A percentile compares a stretch with the other conserved stretches of the same genome.
These are phyloP conservation scores for Peromyscus aztecus DNA, from an alignment of 2,797 vertebrate species.

Conservation along the genomic window DNA sequence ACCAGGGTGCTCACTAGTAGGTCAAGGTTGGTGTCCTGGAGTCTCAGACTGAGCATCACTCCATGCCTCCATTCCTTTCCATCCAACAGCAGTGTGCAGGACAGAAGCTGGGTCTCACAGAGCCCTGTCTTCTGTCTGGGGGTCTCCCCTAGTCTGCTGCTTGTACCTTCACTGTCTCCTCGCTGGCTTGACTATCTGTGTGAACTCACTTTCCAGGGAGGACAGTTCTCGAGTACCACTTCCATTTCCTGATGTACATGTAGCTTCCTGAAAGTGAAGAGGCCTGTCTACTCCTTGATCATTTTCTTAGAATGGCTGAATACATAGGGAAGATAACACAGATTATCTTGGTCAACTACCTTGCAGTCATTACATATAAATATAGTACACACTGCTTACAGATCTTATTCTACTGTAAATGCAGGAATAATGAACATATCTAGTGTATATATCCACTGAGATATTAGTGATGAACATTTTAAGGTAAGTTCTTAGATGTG, in stretches of 20 bases:
- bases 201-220: background rate
- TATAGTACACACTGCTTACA: background rate
- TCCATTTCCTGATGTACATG: background rate
- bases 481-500: slow-evolving; percentile 7
- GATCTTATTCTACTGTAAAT: background rate
- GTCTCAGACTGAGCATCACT: background rate
- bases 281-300: background rate
- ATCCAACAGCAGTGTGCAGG: no score
- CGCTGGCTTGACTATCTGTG: background rate
- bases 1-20: background rate
- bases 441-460: background rate
- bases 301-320: background rate
- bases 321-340: background rate
- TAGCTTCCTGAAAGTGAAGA: background rate
- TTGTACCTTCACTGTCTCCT: background rate
- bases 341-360: background rate
- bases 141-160: background rate
- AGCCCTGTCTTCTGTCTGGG: background rate
- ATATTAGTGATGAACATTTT: background rate
- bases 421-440: background rate
- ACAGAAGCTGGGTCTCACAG: background rate
- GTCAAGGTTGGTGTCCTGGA: no score
- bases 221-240: background rate
- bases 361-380: background rate
- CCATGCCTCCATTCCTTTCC: background rate